Conservation (phyloP, 2,113 vertebrate genomes). For the Salvelinus sp. region DNA sequence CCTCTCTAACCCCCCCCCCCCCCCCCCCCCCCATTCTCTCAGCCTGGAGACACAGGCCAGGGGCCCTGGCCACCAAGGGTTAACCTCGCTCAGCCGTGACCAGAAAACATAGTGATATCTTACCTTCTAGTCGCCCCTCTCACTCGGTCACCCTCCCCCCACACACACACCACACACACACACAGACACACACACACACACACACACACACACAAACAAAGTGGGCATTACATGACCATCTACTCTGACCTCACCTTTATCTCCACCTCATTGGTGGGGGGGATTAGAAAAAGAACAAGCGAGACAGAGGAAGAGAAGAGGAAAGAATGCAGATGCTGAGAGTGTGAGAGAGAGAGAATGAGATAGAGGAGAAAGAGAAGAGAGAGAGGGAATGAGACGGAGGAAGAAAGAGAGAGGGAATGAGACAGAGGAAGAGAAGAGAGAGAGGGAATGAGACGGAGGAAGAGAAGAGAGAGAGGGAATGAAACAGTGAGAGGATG, state of each 20-base stretch:
- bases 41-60: conserved; percentile 40
- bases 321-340: neutral
- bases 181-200: neutral
- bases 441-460: neutral
- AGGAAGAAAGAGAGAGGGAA: neutral
- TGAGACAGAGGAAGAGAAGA: neutral
- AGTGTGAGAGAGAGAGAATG: conserved; percentile 1
- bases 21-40: conserved; percentile 1
- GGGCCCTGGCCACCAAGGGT: conserved; percentile 62
- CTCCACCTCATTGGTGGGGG: conserved; percentile 6
- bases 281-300: neutral
- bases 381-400: neutral
- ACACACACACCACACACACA: conserved; percentile 27
- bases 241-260: neutral
- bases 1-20: neutral
- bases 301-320: neutral
- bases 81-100: conserved; percentile 73
- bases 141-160: conserved; percentile 63
- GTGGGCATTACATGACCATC: neutral
- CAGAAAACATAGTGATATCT: conserved; percentile 73
- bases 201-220: conserved; percentile 21
- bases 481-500: conserved; percentile 68
- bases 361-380: neutral
- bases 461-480: neutral
- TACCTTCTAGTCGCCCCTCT: conserved; percentile 71